Base-by-base conservation (phyloP, 2,888 invertebrate genomes). In the Kuschelorhynchus macadamiae region DNA sequence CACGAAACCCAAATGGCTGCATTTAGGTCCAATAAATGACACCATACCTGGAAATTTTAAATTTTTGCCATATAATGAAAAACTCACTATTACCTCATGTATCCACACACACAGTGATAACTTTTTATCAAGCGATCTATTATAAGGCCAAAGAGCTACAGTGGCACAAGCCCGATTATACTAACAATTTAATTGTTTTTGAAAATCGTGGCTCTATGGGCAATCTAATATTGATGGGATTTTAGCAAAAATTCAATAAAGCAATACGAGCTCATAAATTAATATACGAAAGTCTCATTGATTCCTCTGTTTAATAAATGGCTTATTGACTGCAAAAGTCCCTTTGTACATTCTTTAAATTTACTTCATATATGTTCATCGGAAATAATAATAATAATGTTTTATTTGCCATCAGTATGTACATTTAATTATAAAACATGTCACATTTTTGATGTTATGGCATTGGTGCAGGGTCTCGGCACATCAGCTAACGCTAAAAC, bases 51-150 rank as follows among this genome's bases (percentile, higher is more conserved):
- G 33, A 39, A 1, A 39, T 7, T 53, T 39, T 18, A 20, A n/a
- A 21, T 21, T 20, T 47, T 47, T 47, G 20, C 33, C 30, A 7
- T 32, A 20, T 41, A 16, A 56, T 25, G 4, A 25, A 7, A 25
- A 25, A 7, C 25, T 25, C 7, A 7, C 25, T 25, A 25, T 7
- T 25, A 25, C 25, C 25, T 7, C 25, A 25, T 25, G 25, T 25
- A 3, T 25, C 25, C 4, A 5, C 25, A 21, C 21, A 68, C 20
- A 61, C 61, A n/a, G 63, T 66, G 33, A 20, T 71, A n/a, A 63
- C 42, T 33, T 70, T 71, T 47, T 71, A 72, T 59, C 71, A 72
- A 44, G 68, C 71, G 7, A 57, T 72, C 11, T 73, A 72, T 50
- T 71, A 20, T 30, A 73, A 73, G 49, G 67, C 67, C 11, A 65